A percentile compares a stretch with the other conserved stretches of the same genome.
These are phyloP conservation scores for Dipus sagitta DNA, from an alignment of 2,797 vertebrate genomes.

Conservation along the genomic window DNA sequence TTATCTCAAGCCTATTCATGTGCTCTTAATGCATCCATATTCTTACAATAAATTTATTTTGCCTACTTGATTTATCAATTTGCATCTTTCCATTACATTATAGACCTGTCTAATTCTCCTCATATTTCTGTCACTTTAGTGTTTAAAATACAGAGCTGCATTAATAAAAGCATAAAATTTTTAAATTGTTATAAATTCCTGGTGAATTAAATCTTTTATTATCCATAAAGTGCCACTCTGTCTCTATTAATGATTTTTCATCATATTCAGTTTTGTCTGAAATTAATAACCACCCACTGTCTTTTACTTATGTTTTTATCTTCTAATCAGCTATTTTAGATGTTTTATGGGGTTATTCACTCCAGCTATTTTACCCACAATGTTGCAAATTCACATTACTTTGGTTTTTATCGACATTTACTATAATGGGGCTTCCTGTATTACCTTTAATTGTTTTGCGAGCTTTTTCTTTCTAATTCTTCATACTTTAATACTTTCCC, in stretches of 20 bases:
- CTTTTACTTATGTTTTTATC: slow-evolving; percentile 46
- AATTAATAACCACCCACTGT: slow-evolving; percentile 21
- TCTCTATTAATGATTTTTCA: slow-evolving; percentile 53
- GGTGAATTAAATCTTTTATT: slow-evolving; percentile 37
- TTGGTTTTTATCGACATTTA: slow-evolving; percentile 17
- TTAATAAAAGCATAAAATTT: slow-evolving; percentile 45
- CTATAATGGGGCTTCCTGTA: background rate
- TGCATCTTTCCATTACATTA: slow-evolving; percentile 5
- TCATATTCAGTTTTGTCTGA: slow-evolving; percentile 47
- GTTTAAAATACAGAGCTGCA: slow-evolving; percentile 50
- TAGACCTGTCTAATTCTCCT: slow-evolving; percentile 54
- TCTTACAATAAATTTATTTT: slow-evolving; percentile 26
- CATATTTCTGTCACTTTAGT: slow-evolving; percentile 16
- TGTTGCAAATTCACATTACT: slow-evolving; percentile 9
- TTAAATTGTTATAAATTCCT: slow-evolving; percentile 48
- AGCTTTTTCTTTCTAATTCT: background rate
- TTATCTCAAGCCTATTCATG: slow-evolving; percentile 14
- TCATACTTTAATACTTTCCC: background rate
- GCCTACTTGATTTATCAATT: slow-evolving; percentile 15
- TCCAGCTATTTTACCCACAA: background rate
- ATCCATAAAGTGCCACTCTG: slow-evolving; percentile 29
- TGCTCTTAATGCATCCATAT: background rate
- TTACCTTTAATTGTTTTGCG: slow-evolving; percentile 39
- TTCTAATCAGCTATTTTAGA: slow-evolving; percentile 52
- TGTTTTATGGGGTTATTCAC: slow-evolving; percentile 35